These are phyloP conservation scores for Galbula dea DNA, from an alignment of 2,113 vertebrate genomes.

Conservation along the genomic window DNA sequence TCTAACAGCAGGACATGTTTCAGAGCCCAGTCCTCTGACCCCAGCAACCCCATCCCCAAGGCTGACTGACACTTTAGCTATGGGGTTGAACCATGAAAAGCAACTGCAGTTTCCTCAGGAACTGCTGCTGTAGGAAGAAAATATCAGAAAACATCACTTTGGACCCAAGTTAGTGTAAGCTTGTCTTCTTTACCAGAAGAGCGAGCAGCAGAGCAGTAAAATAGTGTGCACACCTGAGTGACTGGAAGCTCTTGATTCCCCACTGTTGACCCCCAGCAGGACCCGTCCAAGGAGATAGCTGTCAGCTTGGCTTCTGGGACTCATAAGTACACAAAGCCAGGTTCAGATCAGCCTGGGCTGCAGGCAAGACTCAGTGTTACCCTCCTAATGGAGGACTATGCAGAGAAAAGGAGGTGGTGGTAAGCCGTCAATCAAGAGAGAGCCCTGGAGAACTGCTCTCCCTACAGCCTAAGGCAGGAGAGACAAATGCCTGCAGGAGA, in stretches of 20 bases:
- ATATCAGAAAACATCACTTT: neutral
- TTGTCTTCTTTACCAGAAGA: neutral
- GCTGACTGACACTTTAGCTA: neutral
- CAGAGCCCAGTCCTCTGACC: neutral
- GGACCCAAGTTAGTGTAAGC: neutral
- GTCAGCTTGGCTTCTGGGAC: neutral
- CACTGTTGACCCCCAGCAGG: neutral
- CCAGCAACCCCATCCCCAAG: neutral
- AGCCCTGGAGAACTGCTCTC: neutral
- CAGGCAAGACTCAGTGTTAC: neutral
- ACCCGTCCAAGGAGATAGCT: neutral
- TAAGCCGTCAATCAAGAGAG: neutral
- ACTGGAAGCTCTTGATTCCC: neutral
- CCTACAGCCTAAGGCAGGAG: neutral
- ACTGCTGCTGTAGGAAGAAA: neutral
- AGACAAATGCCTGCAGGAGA: neutral
- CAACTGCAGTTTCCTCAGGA: neutral
- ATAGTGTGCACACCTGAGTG: neutral
- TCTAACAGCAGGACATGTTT: neutral
- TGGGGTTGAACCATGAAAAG: neutral
- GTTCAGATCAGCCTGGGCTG: neutral
- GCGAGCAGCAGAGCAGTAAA: neutral
- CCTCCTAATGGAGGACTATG: neutral
- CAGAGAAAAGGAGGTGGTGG: neutral
- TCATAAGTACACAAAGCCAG: neutral